phyloP scores from a whole-genome alignment of 2,113 vertebrate species.

The Amazona vittata region DNA sequence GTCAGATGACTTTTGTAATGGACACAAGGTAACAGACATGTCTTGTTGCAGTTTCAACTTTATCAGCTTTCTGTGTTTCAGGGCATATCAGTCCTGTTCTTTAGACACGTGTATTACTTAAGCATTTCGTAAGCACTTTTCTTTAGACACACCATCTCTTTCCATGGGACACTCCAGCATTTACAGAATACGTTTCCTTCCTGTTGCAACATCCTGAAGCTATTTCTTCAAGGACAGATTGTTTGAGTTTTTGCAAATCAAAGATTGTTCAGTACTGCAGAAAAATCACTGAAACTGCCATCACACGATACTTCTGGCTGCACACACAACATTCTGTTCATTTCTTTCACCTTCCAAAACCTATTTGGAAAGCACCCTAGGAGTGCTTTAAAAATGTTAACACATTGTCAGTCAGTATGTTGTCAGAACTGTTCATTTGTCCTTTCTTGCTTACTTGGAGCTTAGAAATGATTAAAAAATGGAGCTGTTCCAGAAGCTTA shows the following conservation, averaged over 20 bases:
- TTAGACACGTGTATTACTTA: not conserved
- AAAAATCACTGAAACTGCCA: not conserved
- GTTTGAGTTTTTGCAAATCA: slow-evolving; percentile 51
- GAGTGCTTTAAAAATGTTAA: slow-evolving; percentile 28
- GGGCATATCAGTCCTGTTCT: not conserved
- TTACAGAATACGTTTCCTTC: slow-evolving; percentile 33
- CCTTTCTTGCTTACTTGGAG: slow-evolving; percentile 42
- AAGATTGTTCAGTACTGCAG: slow-evolving; percentile 32
- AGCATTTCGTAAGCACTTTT: not conserved
- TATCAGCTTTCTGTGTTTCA: not conserved
- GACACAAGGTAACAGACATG: not conserved
- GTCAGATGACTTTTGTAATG: not conserved
- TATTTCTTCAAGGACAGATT: slow-evolving; percentile 54
- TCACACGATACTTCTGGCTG: slow-evolving; percentile 24
- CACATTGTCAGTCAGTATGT: slow-evolving; percentile 45
- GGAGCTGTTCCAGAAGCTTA: slow-evolving; percentile 29
- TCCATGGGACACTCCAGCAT: not conserved
- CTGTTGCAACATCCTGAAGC: slow-evolving; percentile 50
- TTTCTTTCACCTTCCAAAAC: slow-evolving; percentile 55
- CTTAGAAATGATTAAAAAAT: slow-evolving; percentile 8
- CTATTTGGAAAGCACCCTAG: slow-evolving; percentile 23
- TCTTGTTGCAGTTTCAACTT: not conserved
- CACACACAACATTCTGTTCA: slow-evolving; percentile 34
- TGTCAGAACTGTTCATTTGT: slow-evolving; percentile 64
- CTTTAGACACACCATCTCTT: not conserved